Evolutionary conservation across 2,888 invertebrate genomes (phyloP).

Genomic region (Cremastobaeus sp.): DNA sequence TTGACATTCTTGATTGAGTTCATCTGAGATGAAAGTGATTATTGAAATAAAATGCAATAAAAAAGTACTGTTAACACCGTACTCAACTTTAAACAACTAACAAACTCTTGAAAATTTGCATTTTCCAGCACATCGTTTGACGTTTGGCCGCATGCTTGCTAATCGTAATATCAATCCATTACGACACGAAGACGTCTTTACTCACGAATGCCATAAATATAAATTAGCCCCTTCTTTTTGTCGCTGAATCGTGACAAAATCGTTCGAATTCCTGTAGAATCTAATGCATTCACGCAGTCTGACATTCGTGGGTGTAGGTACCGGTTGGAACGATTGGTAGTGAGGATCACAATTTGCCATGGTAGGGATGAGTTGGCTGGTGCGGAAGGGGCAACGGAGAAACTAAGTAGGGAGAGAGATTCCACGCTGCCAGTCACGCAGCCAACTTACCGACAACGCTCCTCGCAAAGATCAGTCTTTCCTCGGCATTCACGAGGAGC

Average conservation of each 20-base stretch:
- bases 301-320: conserved; percentile 64
- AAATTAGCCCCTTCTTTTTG: conserved; percentile 53
- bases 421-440: conserved; percentile 70
- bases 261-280: conserved; percentile 54
- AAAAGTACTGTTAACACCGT: too few relatives aligned
- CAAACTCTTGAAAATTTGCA: conserved; percentile 16
- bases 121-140: conserved; percentile 8
- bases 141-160: conserved; percentile 1
- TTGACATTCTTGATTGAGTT: too few relatives aligned
- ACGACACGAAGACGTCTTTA: conserved; percentile 27
- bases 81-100: conserved; percentile 2
- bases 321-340: conserved; percentile 59
- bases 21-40: too few relatives aligned
- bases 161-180: conserved; percentile 46
- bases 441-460: conserved; percentile 71
- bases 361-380: conserved; percentile 62
- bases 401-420: conserved; percentile 58
- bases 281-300: conserved; percentile 61
- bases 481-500: conserved; percentile 51
- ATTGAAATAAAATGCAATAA: too few relatives aligned
- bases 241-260: conserved; percentile 58
- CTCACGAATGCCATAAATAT: conserved; percentile 46
- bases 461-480: conserved; percentile 53
- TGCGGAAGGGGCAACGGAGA: conserved; percentile 57
- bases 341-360: conserved; percentile 67